phyloP scores from a whole-genome alignment of 2,797 vertebrate species.

The Tapera naevia region DNA sequence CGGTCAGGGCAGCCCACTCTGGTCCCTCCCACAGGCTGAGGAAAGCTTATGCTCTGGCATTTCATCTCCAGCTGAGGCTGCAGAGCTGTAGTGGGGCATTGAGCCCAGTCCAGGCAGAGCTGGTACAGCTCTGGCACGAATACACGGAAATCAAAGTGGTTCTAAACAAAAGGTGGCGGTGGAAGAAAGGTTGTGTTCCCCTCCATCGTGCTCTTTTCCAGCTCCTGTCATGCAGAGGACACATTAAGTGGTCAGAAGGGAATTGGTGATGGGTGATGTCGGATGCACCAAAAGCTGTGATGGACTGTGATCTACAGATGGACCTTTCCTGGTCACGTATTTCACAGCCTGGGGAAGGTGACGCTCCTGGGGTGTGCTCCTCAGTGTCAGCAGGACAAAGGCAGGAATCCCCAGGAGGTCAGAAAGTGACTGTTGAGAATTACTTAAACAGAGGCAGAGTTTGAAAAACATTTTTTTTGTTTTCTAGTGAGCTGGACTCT shows the following conservation, averaged over 20 bases:
- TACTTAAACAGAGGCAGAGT: background rate
- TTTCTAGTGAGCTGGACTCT: fast-evolving
- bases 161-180: fast-evolving
- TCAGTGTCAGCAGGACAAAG: background rate
- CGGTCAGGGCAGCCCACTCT: background rate
- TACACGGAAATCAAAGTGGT: background rate
- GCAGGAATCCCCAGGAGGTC: background rate
- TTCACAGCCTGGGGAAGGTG: background rate
- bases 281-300: background rate
- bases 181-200: background rate
- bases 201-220: background rate
- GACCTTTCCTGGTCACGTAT: fast-evolving
- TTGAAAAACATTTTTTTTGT: background rate
- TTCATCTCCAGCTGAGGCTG: background rate
- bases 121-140: background rate
- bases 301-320: background rate
- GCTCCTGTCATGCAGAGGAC: background rate
- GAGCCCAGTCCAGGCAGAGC: background rate
- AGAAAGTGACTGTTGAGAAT: background rate
- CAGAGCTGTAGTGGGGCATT: fast-evolving
- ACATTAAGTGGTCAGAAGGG: background rate
- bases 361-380: background rate
- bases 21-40: background rate
- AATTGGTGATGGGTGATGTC: background rate
- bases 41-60: background rate